phyloP scores from a whole-genome alignment of 2,113 vertebrate genomes.

The Cyprinodon tularosa region DNA sequence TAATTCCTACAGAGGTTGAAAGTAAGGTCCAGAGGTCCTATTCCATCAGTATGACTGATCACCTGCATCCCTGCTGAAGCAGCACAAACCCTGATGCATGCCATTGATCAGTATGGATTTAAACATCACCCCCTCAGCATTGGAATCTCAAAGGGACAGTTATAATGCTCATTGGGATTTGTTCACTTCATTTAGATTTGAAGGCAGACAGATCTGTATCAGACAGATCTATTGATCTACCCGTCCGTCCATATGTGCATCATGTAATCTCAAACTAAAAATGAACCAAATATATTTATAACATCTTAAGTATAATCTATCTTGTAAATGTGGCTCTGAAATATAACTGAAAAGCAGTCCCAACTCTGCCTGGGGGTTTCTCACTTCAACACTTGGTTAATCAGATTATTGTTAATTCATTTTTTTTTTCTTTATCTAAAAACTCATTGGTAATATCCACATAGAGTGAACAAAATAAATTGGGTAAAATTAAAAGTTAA shows the following conservation, averaged over 20 bases:
- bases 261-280: no score
- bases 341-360: no score
- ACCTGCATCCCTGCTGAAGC: slow-evolving; percentile 44
- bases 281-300: not conserved
- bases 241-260: no score
- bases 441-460: not conserved
- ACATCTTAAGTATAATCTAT: not conserved
- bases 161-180: not conserved
- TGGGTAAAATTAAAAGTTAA: not conserved
- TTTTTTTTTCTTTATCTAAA: not conserved
- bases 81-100: slow-evolving; percentile 45
- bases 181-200: not conserved
- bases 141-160: slow-evolving; percentile 7
- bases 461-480: not conserved
- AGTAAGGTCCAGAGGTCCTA: slow-evolving; percentile 46
- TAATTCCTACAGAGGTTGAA: not conserved
- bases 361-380: not conserved
- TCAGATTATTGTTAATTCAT: not conserved
- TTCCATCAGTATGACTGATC: slow-evolving; percentile 55
- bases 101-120: slow-evolving; percentile 52
- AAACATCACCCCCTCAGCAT: slow-evolving; percentile 3
- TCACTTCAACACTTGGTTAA: not conserved
- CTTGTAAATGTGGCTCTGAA: not conserved
- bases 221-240: no score
- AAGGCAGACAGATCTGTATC: not conserved